Percentiles rank a stretch among this genome's conserved stretches.
These are phyloP conservation scores for Venustoraphidia nigricollis DNA, from an alignment of 2,888 invertebrate species.

Conservation along the genomic window DNA sequence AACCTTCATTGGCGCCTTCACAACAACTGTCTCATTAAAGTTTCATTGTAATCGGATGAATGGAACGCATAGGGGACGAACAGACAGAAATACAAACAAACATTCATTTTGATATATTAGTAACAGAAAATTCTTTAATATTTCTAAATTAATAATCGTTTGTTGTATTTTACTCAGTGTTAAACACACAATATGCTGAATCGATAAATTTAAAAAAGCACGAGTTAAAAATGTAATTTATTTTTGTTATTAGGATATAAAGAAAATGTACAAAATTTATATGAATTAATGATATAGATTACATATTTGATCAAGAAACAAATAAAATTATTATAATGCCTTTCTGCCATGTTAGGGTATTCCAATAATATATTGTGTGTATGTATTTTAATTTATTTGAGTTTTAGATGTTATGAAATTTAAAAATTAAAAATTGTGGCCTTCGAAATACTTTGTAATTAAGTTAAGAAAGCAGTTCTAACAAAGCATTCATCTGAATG, in stretches of 20 bases:
- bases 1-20: too few relatives aligned
- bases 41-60: too few relatives aligned
- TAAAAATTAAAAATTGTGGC: conserved; percentile 16
- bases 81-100: too few relatives aligned
- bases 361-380: conserved; percentile 32
- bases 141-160: too few relatives aligned
- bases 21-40: too few relatives aligned
- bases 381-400: conserved; percentile 7
- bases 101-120: too few relatives aligned
- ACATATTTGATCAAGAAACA: conserved; percentile 30
- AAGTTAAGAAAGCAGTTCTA: background rate
- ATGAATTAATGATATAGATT: conserved; percentile 30
- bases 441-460: conserved; percentile 15
- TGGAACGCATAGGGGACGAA: too few relatives aligned
- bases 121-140: too few relatives aligned
- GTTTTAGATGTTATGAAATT: conserved; percentile 21
- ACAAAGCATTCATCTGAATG: conserved; percentile 2
- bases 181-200: too few relatives aligned
- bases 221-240: conserved; percentile 27
- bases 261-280: conserved; percentile 37
- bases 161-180: too few relatives aligned
- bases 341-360: conserved; percentile 47
- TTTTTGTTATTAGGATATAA: conserved; percentile 33
- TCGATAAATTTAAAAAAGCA: conserved; percentile 17
- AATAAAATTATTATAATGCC: conserved; percentile 38